phyloP scores from a whole-genome alignment of 2,888 invertebrate genomes.

The Erannis defoliaria region DNA sequence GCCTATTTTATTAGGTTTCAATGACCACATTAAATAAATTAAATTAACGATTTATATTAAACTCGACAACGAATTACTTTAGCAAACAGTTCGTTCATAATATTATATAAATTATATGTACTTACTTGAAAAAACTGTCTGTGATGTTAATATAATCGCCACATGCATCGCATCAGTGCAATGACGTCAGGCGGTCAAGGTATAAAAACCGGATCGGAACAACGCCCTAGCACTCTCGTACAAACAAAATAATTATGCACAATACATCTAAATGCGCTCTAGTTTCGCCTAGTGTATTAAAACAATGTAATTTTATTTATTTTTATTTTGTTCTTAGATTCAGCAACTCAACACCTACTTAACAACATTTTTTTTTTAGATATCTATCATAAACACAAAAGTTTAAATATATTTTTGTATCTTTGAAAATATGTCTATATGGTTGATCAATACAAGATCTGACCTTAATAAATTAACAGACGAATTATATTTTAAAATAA shows the following conservation, averaged over 20 bases:
- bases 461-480: not conserved
- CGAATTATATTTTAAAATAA: conserved; percentile 6
- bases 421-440: too few species aligned
- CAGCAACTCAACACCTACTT: too few species aligned
- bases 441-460: not conserved
- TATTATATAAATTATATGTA: not conserved
- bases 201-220: conserved; percentile 25
- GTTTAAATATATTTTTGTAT: too few species aligned
- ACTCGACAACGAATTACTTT: conserved; percentile 7
- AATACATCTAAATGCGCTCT: conserved; percentile 6
- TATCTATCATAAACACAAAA: too few species aligned
- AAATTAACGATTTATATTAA: not conserved
- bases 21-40: not conserved
- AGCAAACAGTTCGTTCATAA: not conserved
- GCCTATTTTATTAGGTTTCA: not conserved
- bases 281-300: not conserved
- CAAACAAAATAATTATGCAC: conserved; percentile 24
- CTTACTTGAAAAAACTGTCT: not conserved
- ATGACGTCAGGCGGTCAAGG: conserved; percentile 21
- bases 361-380: too few species aligned
- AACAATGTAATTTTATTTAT: not conserved
- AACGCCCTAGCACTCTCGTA: conserved; percentile 10
- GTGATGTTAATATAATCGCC: conserved; percentile 19
- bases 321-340: not conserved
- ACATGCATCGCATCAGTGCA: conserved; percentile 31